Base-by-base conservation (phyloP, 2,113 vertebrate species). In the Oreochromis tanganicae region DNA sequence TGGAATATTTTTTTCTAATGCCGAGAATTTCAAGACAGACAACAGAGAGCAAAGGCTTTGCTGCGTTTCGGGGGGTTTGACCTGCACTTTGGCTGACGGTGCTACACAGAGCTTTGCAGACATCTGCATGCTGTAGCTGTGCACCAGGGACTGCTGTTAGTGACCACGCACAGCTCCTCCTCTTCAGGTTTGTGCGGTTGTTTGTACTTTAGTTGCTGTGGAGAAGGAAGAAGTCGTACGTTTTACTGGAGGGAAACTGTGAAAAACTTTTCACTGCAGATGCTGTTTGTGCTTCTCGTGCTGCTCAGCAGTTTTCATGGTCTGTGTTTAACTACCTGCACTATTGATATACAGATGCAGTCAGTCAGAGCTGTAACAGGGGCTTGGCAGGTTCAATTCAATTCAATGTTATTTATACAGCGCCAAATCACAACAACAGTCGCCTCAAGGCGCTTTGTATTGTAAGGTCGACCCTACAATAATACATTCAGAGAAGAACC, bases 341-440 rank as follows among this genome's bases (percentile, higher is more conserved):
- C 63, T 41, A 8, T 1, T 71, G 6, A n/a, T n/a, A 41, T 41
- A 68, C 34, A 68, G 19, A 6, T 41, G 34, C 6, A 68, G 38
- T 38, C 34, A 63, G 5, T 36, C 17, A 66, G 34, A 68, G 34
- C 19, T 38, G 63, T 21, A 41, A 68, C 4, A 41, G 19, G 19
- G 0, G n/a, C 6, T 1, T 3, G 36, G 19, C 63, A 41, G 63
- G 11, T 32, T 61, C 56, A 59, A 2, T 59, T 38, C 36, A 38
- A 9, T 38, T 32, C 27, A 59, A 0, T 32, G 7, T 56, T 57
- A 27, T 13, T 56, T 0, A 55, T 0, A 7, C 3, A 14, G 24
- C 56, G 3, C 1, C 1, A 59, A 9, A 59, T 59, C 24, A 57
- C 7, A 57, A 57, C 29, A 34, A 17, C 14, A 57, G 56, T 29